Conservation (phyloP, 1,140 invertebrate species). For the Drosophila melanogaster region DNA sequence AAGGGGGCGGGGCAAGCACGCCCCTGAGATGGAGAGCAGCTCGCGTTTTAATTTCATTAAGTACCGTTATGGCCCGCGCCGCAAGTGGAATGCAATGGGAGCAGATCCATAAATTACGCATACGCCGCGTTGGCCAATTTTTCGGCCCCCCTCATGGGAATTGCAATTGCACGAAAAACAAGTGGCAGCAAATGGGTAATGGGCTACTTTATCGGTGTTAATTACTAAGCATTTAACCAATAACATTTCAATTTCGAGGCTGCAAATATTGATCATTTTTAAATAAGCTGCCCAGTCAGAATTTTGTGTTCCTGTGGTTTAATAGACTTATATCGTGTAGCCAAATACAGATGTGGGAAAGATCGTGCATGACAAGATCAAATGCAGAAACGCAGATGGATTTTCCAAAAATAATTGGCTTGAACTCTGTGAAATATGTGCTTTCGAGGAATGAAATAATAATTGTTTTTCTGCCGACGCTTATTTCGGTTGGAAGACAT, state of each 20-base stretch:
- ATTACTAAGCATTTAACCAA: not conserved
- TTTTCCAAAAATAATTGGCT: no score
- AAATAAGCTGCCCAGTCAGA: no score
- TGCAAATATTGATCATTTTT: no score
- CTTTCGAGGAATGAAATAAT: not conserved
- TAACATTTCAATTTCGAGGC: not conserved
- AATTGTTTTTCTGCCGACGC: not conserved
- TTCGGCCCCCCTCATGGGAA: not conserved
- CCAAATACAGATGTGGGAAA: not conserved
- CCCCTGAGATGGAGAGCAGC: not conserved
- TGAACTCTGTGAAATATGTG: not conserved
- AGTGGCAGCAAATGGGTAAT: no score
- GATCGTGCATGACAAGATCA: not conserved
- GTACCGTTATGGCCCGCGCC: slow-evolving; percentile 27
- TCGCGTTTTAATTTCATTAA: slow-evolving; percentile 66
- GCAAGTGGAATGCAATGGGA: slow-evolving; percentile 33
- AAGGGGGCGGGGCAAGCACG: slow-evolving; percentile 1
- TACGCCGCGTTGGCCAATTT: slow-evolving; percentile 26
- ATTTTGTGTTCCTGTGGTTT: not conserved
- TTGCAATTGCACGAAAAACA: slow-evolving; percentile 25
- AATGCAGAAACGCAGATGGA: slow-evolving; percentile 1
- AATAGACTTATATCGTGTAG: not conserved
- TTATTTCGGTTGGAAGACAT: not conserved
- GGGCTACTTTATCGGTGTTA: not conserved
- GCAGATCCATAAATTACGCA: slow-evolving; percentile 51